These are phyloP conservation scores for Helicoverpa zea DNA, from an alignment of 1,140 invertebrate genomes.

Conservation along the genomic window DNA sequence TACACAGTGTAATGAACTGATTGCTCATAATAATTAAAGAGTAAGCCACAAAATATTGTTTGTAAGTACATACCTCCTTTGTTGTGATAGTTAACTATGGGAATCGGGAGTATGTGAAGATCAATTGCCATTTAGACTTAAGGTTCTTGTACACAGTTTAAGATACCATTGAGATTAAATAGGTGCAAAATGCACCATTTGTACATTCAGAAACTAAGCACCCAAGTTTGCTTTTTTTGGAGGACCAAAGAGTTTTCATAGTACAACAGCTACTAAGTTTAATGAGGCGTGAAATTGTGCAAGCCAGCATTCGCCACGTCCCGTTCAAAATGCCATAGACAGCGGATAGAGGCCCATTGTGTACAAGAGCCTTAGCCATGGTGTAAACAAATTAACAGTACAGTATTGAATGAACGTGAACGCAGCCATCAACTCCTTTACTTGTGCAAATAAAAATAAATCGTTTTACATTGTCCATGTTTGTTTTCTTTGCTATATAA, in stretches of 20 bases:
- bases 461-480: not conserved
- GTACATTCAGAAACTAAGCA: no score
- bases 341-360: constrained; percentile 12
- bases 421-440: not conserved
- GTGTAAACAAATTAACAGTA: not conserved
- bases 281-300: constrained; percentile 3
- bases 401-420: constrained; percentile 36
- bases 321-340: not conserved
- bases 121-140: not conserved
- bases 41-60: not conserved
- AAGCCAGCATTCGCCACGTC: not conserved
- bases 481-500: not conserved
- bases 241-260: not conserved
- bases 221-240: no score
- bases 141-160: not conserved
- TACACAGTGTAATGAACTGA: constrained; percentile 3
- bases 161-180: no score
- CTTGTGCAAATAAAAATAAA: constrained; percentile 32
- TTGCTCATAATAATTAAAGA: constrained; percentile 13
- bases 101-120: not conserved
- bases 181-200: no score
- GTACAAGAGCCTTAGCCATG: not conserved
- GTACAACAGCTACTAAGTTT: not conserved
- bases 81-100: not conserved
- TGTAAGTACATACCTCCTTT: constrained; percentile 6